Conservation (phyloP, 2,888 invertebrate genomes). For the Spodoptera littoralis region DNA sequence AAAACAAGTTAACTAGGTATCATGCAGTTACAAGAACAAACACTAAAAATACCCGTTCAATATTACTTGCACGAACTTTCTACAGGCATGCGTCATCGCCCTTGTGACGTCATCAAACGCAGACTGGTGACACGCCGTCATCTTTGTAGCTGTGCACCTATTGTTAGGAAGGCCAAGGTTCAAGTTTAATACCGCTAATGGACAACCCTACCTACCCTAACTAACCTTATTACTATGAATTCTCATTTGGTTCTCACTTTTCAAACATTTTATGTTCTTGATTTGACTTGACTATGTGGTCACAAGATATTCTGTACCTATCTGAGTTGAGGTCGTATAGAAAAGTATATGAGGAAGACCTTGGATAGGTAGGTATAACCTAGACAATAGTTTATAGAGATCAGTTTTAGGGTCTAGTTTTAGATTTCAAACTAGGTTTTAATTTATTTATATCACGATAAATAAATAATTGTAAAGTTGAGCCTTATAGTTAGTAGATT, state of each 20-base stretch:
- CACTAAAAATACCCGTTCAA: not conserved
- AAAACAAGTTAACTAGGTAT: not conserved
- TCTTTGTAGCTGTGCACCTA: constrained; percentile 47
- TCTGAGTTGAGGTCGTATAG: too few relatives aligned
- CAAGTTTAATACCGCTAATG: constrained; percentile 64
- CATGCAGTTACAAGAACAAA: not conserved
- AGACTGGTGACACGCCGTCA: constrained; percentile 25
- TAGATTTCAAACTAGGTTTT: too few relatives aligned
- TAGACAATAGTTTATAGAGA: too few relatives aligned
- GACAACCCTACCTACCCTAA: constrained; percentile 43
- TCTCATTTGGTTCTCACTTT: constrained; percentile 32
- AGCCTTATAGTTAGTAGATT: too few relatives aligned
- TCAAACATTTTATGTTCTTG: too few relatives aligned
- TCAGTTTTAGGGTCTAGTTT: too few relatives aligned
- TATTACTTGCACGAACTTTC: constrained; percentile 1
- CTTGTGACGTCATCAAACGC: constrained; percentile 33
- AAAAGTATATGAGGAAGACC: too few relatives aligned
- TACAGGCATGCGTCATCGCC: constrained; percentile 18
- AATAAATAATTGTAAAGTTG: too few relatives aligned
- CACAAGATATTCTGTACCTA: too few relatives aligned
- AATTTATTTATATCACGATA: too few relatives aligned
- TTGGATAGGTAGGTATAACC: too few relatives aligned
- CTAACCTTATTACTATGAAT: constrained; percentile 4
- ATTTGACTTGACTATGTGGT: too few relatives aligned
- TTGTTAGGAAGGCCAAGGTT: constrained; percentile 59